phyloP scores from a whole-genome alignment of 2,113 vertebrate genomes.

The Bolborhynchus lineola region DNA sequence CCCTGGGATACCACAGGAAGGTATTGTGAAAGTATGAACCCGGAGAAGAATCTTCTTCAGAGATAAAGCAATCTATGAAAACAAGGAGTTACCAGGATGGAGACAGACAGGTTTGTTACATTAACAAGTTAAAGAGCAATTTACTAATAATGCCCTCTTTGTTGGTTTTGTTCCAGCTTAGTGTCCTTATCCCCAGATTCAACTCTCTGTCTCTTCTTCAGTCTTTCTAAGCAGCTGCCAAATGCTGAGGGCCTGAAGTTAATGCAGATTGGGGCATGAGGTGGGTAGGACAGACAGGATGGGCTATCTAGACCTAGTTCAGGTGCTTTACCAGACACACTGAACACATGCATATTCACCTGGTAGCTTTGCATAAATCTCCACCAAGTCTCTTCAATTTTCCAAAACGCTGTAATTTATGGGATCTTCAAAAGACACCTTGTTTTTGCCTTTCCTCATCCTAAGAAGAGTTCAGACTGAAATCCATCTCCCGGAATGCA shows the following conservation, averaged over 20 bases:
- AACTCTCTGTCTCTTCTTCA: neutral
- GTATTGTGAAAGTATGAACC: neutral
- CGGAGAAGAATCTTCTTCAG: neutral
- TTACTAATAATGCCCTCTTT: neutral
- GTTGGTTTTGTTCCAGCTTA: accelerated
- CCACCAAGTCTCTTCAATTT: neutral
- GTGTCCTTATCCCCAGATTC: neutral
- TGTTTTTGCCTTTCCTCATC: neutral
- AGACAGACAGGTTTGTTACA: neutral
- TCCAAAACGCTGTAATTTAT: neutral
- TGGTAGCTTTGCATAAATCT: neutral
- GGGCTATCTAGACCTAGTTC: neutral
- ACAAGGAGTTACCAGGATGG: neutral
- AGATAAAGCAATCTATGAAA: neutral
- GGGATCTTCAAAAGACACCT: neutral
- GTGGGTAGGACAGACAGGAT: neutral
- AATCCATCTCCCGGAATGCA: neutral
- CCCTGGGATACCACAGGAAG: neutral
- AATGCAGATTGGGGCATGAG: accelerated
- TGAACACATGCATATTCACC: neutral
- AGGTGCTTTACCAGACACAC: accelerated
- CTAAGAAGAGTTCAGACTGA: neutral
- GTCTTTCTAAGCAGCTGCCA: neutral
- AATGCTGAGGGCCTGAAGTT: neutral
- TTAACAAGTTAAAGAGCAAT: neutral